Base-by-base conservation (phyloP, 2,888 invertebrate genomes). In the Amblyjoppa fuscipennis region DNA sequence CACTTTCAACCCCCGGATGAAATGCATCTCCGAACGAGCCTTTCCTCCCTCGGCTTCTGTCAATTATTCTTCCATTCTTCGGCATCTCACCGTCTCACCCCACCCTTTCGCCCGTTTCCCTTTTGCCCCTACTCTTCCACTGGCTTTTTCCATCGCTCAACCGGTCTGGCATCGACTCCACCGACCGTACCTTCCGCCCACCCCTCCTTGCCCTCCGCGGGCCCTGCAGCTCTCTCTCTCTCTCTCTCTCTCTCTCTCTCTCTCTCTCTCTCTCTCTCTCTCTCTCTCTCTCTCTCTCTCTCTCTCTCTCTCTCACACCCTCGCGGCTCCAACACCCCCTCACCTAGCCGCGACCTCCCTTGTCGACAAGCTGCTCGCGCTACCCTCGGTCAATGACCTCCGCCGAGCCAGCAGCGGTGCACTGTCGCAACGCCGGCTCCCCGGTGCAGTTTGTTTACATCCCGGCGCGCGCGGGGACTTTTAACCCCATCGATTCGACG, bases 361-460 rank as follows among this genome's bases (percentile, higher is more conserved):
- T 87, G 75, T 76, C 87, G 79, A 74, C 89, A 84, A 87, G 89
- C 80, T 87, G 89, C 90, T 87, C 88, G 85, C 87, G 83, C 84
- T 88, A 91, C 89, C 91, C 91, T 90, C 91, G 93, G 93, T 93
- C 93, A 92, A 90, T 90, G 93, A 93, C 93, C 93, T 91, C 91
- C 85, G 90, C 89, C 45, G 89, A 92, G 90, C 90, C 90, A 91
- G 90, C 90, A 79, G 61, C 74, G 25, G 66, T 83, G 83, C 73
- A 83, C 51, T 80, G 71, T 79, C 79, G 85, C 80, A 83, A 76
- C 71, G 68, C 79, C 49, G 61, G 68, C 71, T 64, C 68, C 41
- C 45, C 20, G 25, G 70, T 73, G 85, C 80, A 86, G 87, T 87
- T 88, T 88, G 88, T 88, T 87, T 88, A 88, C 88, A 88, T 88